Evolutionary conservation across 1,140 invertebrate genomes (phyloP).

Genomic region (Drosophila guanche): DNA sequence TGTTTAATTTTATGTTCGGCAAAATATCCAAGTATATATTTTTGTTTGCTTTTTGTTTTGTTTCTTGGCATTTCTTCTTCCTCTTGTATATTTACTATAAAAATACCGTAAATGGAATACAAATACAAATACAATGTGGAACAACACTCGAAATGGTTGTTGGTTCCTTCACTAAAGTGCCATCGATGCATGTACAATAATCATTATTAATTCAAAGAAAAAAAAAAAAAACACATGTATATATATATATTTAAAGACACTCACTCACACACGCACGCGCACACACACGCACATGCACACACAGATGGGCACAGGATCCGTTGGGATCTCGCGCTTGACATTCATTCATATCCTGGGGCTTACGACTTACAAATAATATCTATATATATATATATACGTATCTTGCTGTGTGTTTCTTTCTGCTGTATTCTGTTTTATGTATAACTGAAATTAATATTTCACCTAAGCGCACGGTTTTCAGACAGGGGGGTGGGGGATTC

Average conservation of each 20-base stretch:
- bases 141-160: slow-evolving; percentile 27
- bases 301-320: slow-evolving; percentile 3
- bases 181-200: slow-evolving; percentile 56
- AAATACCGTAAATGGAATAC: slow-evolving; percentile 55
- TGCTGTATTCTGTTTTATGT: slow-evolving; percentile 25
- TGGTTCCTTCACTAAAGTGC: slow-evolving; percentile 30
- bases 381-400: slow-evolving; percentile 55
- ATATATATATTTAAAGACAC: slow-evolving; percentile 56
- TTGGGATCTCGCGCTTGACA: slow-evolving; percentile 9
- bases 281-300: slow-evolving; percentile 23
- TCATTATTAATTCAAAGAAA: slow-evolving; percentile 46
- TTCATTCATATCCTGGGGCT: slow-evolving; percentile 45
- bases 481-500: background rate
- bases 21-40: too few species aligned
- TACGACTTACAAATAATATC: slow-evolving; percentile 73
- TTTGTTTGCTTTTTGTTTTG: too few species aligned
- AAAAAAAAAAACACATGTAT: slow-evolving; percentile 45
- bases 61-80: slow-evolving; percentile 11
- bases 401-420: slow-evolving; percentile 31
- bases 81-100: slow-evolving; percentile 41
- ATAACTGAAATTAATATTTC: slow-evolving; percentile 50
- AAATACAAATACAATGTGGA: slow-evolving; percentile 39
- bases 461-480: slow-evolving; percentile 55
- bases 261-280: slow-evolving; percentile 16
- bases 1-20: too few species aligned